These are phyloP conservation scores for Chymomyza fuscimana DNA, from an alignment of 2,888 invertebrate species.

Conservation along the genomic window DNA sequence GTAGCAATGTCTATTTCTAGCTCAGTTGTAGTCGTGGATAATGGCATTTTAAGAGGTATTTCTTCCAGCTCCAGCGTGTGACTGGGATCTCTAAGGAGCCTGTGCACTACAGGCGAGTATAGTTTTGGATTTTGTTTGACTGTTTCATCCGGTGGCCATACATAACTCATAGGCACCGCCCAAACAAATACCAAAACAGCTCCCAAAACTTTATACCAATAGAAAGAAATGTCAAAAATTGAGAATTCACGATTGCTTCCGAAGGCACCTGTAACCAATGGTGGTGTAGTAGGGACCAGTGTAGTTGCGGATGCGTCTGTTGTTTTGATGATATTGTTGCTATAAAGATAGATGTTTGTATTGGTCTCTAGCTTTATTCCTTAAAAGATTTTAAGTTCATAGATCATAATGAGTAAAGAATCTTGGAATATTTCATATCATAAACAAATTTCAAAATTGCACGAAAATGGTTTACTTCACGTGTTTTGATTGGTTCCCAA, in stretches of 20 bases:
- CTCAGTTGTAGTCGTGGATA: conserved; percentile 20
- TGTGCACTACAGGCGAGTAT: conserved; percentile 64
- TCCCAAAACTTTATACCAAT: conserved; percentile 83
- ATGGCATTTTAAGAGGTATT: conserved; percentile 54
- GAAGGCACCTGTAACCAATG: conserved; percentile 51
- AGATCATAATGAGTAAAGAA: no score
- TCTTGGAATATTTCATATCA: no score
- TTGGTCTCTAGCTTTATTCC: no score
- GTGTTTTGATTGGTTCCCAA: no score
- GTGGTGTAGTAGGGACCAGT: conserved; percentile 11
- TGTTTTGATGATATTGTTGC: conserved; percentile 35
- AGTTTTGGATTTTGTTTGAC: conserved; percentile 72
- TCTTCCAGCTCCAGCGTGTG: conserved; percentile 48
- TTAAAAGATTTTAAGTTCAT: no score
- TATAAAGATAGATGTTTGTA: conserved; percentile 18
- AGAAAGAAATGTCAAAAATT: conserved; percentile 83
- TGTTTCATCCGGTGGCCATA: conserved; percentile 76
- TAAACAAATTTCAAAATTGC: no score
- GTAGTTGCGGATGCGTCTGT: neutral
- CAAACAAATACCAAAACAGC: conserved; percentile 80
- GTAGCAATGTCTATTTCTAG: conserved; percentile 29
- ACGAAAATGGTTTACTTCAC: no score
- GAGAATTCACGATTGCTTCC: conserved; percentile 75
- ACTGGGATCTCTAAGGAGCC: conserved; percentile 35
- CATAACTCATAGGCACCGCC: conserved; percentile 81